These are phyloP conservation scores for Chaetura pelagica DNA, from an alignment of 2,113 vertebrate species.

Conservation along the genomic window DNA sequence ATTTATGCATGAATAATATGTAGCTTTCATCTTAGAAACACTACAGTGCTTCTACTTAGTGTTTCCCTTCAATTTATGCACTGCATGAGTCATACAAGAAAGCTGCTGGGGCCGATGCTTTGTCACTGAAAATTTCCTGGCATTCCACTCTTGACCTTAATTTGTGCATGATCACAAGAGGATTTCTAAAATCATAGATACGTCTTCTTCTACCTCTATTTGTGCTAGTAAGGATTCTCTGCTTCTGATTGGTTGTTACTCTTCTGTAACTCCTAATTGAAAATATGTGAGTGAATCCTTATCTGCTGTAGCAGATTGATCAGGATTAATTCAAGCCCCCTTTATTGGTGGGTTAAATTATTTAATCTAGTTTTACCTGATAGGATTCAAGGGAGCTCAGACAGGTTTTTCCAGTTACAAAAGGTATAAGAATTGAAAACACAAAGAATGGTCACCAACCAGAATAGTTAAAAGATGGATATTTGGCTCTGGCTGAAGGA, in stretches of 20 bases:
- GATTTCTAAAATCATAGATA: neutral
- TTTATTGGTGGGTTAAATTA: neutral
- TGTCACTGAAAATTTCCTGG: neutral
- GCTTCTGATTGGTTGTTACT: neutral
- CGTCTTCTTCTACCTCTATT: neutral
- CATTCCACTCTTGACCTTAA: neutral
- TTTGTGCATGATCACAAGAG: neutral
- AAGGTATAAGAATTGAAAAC: neutral
- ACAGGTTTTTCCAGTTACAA: neutral
- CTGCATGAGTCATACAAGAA: neutral
- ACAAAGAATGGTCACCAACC: neutral
- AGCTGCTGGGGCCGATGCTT: neutral
- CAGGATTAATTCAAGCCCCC: neutral
- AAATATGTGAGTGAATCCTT: neutral
- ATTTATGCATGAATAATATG: neutral
- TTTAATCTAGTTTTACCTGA: neutral
- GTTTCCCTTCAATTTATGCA: neutral
- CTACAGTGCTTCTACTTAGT: neutral
- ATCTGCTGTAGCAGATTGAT: neutral
- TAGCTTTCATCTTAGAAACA: neutral
- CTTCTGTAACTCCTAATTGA: neutral
- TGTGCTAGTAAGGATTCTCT: neutral
- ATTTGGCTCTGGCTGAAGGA: neutral
- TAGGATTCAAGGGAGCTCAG: neutral
- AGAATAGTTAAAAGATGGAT: neutral